These are phyloP conservation scores for Troglohyphantes excavatus DNA, from an alignment of 2,888 invertebrate genomes.

Conservation along the genomic window DNA sequence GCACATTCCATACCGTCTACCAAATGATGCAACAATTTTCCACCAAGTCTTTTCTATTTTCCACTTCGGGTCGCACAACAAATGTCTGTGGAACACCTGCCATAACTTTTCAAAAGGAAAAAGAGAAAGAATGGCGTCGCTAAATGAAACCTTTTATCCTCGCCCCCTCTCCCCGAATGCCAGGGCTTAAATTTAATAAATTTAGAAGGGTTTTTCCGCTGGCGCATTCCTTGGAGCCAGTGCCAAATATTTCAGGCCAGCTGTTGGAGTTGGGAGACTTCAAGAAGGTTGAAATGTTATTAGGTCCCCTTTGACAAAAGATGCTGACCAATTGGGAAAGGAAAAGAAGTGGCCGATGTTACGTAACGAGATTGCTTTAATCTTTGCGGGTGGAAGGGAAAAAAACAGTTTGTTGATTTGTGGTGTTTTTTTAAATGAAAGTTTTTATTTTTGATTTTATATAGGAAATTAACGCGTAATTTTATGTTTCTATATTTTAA, in stretches of 20 bases:
- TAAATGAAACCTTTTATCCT: conserved; percentile 63
- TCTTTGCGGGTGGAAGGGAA: neutral
- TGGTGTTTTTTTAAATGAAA: neutral
- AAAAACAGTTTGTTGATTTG: neutral
- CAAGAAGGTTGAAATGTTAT: neutral
- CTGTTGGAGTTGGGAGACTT: conserved; percentile 9
- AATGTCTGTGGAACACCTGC: conserved; percentile 52
- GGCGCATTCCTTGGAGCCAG: conserved; percentile 29
- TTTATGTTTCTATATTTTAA: no score
- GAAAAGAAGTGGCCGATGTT: neutral
- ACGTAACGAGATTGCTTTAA: neutral
- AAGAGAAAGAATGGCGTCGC: conserved; percentile 28
- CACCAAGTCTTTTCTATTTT: conserved; percentile 26
- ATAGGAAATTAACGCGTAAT: neutral
- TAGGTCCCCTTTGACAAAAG: neutral
- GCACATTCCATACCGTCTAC: neutral
- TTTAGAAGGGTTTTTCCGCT: conserved; percentile 54
- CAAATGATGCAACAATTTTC: conserved; percentile 33
- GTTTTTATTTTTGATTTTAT: neutral
- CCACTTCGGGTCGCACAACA: neutral
- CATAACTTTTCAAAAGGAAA: conserved; percentile 41
- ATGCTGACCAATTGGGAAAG: neutral
- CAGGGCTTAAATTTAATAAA: conserved; percentile 56
- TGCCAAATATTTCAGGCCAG: conserved; percentile 50
- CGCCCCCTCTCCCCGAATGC: neutral